These are phyloP conservation scores for Amblyraja radiata DNA, from an alignment of 2,797 vertebrate genomes.

Conservation along the genomic window DNA sequence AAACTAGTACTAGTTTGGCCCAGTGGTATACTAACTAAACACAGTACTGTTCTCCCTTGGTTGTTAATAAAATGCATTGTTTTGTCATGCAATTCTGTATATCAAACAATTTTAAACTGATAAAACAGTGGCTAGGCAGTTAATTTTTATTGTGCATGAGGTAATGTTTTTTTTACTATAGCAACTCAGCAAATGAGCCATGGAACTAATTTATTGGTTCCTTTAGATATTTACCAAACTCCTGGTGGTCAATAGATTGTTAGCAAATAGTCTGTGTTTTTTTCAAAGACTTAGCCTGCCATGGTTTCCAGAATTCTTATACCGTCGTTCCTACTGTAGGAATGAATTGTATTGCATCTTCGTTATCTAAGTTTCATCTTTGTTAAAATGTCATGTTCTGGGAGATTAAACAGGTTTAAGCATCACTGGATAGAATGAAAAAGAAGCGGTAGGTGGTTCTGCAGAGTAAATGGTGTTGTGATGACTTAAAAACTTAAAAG, in stretches of 20 bases:
- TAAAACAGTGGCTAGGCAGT: neutral
- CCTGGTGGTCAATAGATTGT: neutral
- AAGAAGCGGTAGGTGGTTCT: neutral
- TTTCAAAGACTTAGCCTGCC: neutral
- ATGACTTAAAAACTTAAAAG: neutral
- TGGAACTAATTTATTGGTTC: neutral
- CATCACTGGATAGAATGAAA: neutral
- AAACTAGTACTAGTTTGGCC: neutral
- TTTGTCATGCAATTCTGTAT: neutral
- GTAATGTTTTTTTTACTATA: constrained; percentile 13
- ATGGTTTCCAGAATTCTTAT: neutral
- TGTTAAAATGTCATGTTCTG: neutral
- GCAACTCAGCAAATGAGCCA: neutral
- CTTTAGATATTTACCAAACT: neutral
- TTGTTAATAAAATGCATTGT: neutral
- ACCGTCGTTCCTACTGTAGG: neutral
- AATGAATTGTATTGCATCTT: neutral
- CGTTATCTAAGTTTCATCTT: neutral
- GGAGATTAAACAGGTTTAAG: neutral
- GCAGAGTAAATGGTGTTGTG: neutral
- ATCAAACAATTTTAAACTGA: constrained; percentile 13
- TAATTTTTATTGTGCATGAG: neutral
- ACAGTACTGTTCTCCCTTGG: no score
- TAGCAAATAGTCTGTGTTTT: neutral
- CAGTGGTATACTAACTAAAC: no score